Evolutionary conservation across 2,797 vertebrate genomes (phyloP).

Genomic region (Spinus olivaceus): DNA sequence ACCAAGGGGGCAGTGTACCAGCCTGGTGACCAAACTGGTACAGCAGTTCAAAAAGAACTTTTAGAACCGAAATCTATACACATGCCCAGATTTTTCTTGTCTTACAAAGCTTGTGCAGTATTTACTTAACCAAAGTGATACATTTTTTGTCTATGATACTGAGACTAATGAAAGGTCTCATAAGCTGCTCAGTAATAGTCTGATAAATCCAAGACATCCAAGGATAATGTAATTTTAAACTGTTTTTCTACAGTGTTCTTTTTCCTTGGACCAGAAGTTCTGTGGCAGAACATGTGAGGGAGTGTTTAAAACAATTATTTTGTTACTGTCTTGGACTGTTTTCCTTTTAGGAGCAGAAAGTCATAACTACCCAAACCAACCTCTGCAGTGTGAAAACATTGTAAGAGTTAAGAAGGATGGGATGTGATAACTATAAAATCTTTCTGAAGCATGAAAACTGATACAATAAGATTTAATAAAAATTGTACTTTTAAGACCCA

Average conservation of each 20-base stretch:
- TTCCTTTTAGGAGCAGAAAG: constrained; percentile 16
- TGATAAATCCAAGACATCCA: constrained; percentile 55
- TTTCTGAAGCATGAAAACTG: neutral
- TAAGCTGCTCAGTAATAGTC: neutral
- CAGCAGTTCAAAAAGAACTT: neutral
- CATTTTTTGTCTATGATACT: neutral
- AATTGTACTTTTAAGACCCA: neutral
- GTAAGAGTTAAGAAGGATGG: neutral
- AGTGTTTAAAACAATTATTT: constrained; percentile 17
- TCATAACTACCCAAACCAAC: neutral
- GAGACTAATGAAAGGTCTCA: constrained; percentile 16
- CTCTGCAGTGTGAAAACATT: neutral
- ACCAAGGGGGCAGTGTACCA: neutral
- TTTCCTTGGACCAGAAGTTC: constrained; percentile 10
- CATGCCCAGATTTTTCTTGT: neutral
- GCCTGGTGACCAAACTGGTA: neutral
- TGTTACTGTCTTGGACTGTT: constrained; percentile 29
- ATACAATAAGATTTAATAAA: neutral
- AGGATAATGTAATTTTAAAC: constrained; percentile 52
- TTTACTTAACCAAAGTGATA: constrained; percentile 26
- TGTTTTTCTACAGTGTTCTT: constrained; percentile 46
- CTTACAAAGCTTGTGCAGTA: neutral
- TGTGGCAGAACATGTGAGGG: constrained; percentile 36
- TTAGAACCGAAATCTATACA: neutral
- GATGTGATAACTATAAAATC: neutral